These are phyloP conservation scores for Sarcophaga carnaria DNA, from an alignment of 2,888 invertebrate species.

Conservation along the genomic window DNA sequence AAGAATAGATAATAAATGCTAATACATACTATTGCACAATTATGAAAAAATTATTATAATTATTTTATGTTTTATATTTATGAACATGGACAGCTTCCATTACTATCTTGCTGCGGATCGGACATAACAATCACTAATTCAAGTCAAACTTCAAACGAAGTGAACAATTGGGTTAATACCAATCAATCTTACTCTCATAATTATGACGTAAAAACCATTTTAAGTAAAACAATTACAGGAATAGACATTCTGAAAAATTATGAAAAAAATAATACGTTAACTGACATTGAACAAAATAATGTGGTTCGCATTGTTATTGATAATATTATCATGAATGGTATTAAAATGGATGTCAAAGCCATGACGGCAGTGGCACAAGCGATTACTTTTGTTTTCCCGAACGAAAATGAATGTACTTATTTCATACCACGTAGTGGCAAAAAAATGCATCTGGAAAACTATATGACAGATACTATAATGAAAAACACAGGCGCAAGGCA, in stretches of 20 bases:
- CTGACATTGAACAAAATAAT: slow-evolving; percentile 23
- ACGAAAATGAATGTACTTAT: slow-evolving; percentile 45
- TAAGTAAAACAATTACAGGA: slow-evolving; percentile 34
- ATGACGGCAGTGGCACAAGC: slow-evolving; percentile 28
- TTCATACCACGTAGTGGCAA: slow-evolving; percentile 25
- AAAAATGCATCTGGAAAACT: slow-evolving; percentile 41
- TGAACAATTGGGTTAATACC: slow-evolving; percentile 32
- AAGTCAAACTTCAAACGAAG: slow-evolving; percentile 20
- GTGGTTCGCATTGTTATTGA: slow-evolving; percentile 35
- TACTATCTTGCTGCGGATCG: slow-evolving; percentile 36
- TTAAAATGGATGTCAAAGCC: slow-evolving; percentile 38
- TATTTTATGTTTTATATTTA: slow-evolving; percentile 33
- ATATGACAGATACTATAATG: slow-evolving; percentile 39
- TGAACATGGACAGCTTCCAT: slow-evolving; percentile 31
- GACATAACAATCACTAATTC: slow-evolving; percentile 37
- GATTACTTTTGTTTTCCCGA: slow-evolving; percentile 30
- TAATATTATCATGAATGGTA: slow-evolving; percentile 29
- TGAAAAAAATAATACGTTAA: slow-evolving; percentile 29
- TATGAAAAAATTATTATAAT: slow-evolving; percentile 1
- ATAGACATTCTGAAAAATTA: slow-evolving; percentile 34
- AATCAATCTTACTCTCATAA: slow-evolving; percentile 30
- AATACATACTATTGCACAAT: slow-evolving; percentile 33
- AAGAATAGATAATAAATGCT: slow-evolving; percentile 34
- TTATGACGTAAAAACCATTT: slow-evolving; percentile 29
- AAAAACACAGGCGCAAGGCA: slow-evolving; percentile 35